Evolutionary conservation across 92 coral and sea anemone genomes (phyloP).

Genomic region (Siderastrea siderea): DNA sequence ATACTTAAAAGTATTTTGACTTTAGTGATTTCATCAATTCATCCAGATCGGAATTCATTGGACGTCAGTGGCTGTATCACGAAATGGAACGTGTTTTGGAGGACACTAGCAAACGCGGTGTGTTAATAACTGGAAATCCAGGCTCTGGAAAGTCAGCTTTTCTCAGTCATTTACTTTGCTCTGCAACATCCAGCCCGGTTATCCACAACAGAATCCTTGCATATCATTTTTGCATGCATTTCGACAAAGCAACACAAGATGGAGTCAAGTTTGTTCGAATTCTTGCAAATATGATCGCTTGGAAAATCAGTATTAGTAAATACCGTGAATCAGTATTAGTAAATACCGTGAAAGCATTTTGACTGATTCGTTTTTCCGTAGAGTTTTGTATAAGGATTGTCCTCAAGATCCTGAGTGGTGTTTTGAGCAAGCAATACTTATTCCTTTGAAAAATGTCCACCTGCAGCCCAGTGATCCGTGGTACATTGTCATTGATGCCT

Average conservation of each 20-base stretch:
- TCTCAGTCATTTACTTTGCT: constrained; percentile 79
- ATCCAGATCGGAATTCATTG: constrained; percentile 32
- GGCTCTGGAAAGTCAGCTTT: constrained; percentile 88
- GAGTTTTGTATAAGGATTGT: constrained; percentile 63
- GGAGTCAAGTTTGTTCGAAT: constrained; percentile 86
- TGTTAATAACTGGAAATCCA: constrained; percentile 57
- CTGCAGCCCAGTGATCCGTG: constrained; percentile 26
- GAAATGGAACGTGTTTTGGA: constrained; percentile 47
- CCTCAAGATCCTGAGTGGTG: constrained; percentile 76
- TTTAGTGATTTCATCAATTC: constrained; percentile 33
- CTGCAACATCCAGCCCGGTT: constrained; percentile 73
- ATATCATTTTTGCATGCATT: too few species aligned
- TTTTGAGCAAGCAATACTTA: constrained; percentile 76
- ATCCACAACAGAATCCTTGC: constrained; percentile 82
- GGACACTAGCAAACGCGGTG: constrained; percentile 27
- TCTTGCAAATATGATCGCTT: constrained; percentile 78
- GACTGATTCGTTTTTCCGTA: constrained; percentile 53
- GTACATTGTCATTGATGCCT: constrained; percentile 65
- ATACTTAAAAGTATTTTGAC: constrained; percentile 52
- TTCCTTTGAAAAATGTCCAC: constrained; percentile 56
- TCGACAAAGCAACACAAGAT: constrained; percentile 72
- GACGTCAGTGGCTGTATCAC: constrained; percentile 72
- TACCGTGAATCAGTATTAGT: too few species aligned
- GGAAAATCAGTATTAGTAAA: too few species aligned
- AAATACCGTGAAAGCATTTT: constrained; percentile 56